These are phyloP conservation scores for Chaetogeoica ovagalla DNA, from an alignment of 2,888 invertebrate species.

Conservation along the genomic window DNA sequence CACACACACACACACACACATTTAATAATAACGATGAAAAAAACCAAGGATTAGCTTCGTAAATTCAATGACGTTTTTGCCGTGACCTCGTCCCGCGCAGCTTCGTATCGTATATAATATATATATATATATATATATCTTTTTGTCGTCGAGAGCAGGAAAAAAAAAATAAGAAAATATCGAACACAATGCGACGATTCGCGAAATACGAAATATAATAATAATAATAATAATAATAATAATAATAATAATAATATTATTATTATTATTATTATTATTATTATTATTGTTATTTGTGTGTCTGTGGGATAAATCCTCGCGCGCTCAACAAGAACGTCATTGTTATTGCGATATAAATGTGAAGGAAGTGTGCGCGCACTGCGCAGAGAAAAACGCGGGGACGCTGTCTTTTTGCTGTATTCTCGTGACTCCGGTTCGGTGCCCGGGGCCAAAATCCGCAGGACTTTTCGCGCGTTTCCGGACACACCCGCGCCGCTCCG, in stretches of 20 bases:
- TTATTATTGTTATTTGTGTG: background rate
- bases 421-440: too few relatives aligned
- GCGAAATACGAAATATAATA: too few relatives aligned
- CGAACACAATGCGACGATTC: conserved; percentile 5
- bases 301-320: background rate
- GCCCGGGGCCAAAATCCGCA: conserved; percentile 42
- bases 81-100: background rate
- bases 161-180: background rate
- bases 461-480: conserved; percentile 49
- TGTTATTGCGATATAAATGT: background rate
- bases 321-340: conserved; percentile 4
- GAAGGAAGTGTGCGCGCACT: background rate
- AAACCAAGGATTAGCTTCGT: conserved; percentile 37
- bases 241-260: conserved; percentile 23
- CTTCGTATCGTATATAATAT: too few relatives aligned
- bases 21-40: conserved; percentile 20
- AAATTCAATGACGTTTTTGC: conserved; percentile 35
- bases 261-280: conserved; percentile 29
- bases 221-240: too few relatives aligned
- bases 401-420: too few relatives aligned
- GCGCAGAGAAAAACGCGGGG: background rate
- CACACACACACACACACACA: background rate
- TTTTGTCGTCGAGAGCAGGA: too few relatives aligned
- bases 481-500: background rate
- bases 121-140: too few relatives aligned